A percentile compares a stretch with the other conserved stretches of the same genome.
Conservation (phyloP, 2,888 invertebrate species). For the Chymomyza caudatula region DNA sequence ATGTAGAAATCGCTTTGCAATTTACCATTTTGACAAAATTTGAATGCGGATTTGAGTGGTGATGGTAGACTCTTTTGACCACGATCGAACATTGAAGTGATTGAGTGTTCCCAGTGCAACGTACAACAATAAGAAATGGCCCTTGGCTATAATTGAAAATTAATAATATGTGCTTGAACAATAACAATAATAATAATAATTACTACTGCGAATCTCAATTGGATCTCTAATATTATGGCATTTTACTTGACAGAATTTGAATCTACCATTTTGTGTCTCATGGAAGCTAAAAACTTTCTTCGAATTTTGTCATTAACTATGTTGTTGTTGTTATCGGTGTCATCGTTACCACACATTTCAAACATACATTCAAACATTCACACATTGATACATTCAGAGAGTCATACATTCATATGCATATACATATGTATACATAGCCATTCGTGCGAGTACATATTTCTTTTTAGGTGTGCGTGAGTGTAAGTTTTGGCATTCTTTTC, state of each 20-base stretch:
- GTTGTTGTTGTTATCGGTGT: background rate
- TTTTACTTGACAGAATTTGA: background rate
- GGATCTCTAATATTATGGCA: background rate
- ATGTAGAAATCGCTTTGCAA: background rate
- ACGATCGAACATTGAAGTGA: background rate
- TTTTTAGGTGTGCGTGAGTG: conserved; percentile 47
- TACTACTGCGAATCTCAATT: background rate
- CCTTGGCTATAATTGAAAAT: background rate
- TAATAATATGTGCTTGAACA: background rate
- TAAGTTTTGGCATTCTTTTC: conserved; percentile 50
- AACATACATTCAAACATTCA: background rate
- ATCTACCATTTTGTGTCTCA: background rate
- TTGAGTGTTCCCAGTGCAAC: background rate
- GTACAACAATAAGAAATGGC: background rate
- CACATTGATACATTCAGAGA: background rate
- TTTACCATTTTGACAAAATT: background rate
- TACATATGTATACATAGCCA: background rate
- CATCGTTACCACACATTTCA: background rate
- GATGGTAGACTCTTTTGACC: background rate
- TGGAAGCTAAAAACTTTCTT: background rate
- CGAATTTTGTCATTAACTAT: background rate
- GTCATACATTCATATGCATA: background rate
- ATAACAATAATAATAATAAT: background rate
- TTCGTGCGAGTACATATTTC: background rate
- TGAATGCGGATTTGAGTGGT: background rate